Conservation (phyloP, 1,140 invertebrate species). For the Lycorma delicatula region DNA sequence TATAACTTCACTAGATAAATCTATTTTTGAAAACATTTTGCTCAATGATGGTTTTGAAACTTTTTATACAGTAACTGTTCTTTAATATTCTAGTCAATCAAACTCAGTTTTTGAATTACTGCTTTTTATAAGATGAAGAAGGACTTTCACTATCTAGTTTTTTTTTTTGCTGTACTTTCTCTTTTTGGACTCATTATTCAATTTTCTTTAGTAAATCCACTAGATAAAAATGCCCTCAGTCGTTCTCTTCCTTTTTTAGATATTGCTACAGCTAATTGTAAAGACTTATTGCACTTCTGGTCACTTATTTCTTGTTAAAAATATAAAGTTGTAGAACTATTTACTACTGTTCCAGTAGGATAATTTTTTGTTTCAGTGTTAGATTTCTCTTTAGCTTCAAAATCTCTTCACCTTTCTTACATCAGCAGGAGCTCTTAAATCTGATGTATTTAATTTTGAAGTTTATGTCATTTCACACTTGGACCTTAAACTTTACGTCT, state of each 20-base stretch:
- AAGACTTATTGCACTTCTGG: conserved; percentile 39
- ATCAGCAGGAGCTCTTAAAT: conserved; percentile 48
- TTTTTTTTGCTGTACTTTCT: not conserved
- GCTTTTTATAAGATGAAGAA: conserved; percentile 7
- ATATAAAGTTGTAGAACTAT: conserved; percentile 37
- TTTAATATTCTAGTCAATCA: too few species aligned
- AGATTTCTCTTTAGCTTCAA: conserved; percentile 30
- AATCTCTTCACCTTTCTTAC: conserved; percentile 45
- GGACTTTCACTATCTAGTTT: not conserved
- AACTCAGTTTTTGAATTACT: conserved; percentile 24
- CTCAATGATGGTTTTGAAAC: not conserved
- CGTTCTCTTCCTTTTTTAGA: conserved; percentile 42
- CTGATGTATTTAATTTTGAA: conserved; percentile 36
- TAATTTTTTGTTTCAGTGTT: conserved; percentile 22
- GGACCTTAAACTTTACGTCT: not conserved
- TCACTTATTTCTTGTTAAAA: conserved; percentile 33
- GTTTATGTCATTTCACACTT: not conserved
- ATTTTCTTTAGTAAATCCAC: not conserved
- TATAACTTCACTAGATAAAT: too few species aligned
- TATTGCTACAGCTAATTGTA: conserved; percentile 40
- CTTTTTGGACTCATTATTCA: not conserved
- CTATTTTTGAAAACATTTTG: not conserved
- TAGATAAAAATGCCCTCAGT: conserved; percentile 30
- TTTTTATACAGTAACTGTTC: too few species aligned
- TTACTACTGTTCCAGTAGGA: conserved; percentile 35